phyloP scores from a whole-genome alignment of 2,888 invertebrate genomes.

The Parnassius mnemosyne region DNA sequence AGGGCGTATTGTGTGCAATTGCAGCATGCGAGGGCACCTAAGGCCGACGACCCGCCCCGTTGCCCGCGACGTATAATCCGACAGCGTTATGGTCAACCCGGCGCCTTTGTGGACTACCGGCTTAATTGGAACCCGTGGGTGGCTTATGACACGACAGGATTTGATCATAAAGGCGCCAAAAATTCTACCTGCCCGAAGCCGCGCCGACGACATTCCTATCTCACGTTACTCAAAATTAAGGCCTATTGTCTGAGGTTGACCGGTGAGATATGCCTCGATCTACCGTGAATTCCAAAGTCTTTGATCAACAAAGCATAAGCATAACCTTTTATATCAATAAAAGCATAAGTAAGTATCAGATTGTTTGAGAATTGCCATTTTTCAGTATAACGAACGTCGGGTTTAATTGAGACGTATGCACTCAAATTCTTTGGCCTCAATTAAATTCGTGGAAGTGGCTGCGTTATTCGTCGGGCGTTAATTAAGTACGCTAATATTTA shows the following conservation, averaged over 20 bases:
- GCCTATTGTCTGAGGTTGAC: slow-evolving; percentile 61
- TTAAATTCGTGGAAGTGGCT: slow-evolving; percentile 75
- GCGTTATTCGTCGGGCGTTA: slow-evolving; percentile 65
- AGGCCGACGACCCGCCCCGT: slow-evolving; percentile 70
- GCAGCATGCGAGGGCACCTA: slow-evolving; percentile 73
- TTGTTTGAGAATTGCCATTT: slow-evolving; percentile 30
- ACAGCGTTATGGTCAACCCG: slow-evolving; percentile 71
- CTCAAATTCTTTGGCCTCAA: slow-evolving; percentile 76
- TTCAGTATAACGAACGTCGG: slow-evolving; percentile 35
- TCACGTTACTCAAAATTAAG: slow-evolving; percentile 73
- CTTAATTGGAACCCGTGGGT: slow-evolving; percentile 77
- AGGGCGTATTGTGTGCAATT: slow-evolving; percentile 74
- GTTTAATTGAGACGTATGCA: slow-evolving; percentile 76
- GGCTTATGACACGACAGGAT: slow-evolving; percentile 78
- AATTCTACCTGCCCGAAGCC: slow-evolving; percentile 71
- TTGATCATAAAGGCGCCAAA: slow-evolving; percentile 78
- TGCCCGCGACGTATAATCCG: slow-evolving; percentile 65
- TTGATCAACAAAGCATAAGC: no score
- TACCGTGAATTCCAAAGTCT: slow-evolving; percentile 20
- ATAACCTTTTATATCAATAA: no score
- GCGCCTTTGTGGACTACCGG: slow-evolving; percentile 76
- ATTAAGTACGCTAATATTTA: slow-evolving; percentile 73
- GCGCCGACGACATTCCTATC: slow-evolving; percentile 71
- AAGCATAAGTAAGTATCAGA: slow-evolving; percentile 34
- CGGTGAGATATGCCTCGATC: slow-evolving; percentile 29